These are phyloP conservation scores for Cygnus buccinator DNA, from an alignment of 2,113 vertebrate species.

Conservation along the genomic window DNA sequence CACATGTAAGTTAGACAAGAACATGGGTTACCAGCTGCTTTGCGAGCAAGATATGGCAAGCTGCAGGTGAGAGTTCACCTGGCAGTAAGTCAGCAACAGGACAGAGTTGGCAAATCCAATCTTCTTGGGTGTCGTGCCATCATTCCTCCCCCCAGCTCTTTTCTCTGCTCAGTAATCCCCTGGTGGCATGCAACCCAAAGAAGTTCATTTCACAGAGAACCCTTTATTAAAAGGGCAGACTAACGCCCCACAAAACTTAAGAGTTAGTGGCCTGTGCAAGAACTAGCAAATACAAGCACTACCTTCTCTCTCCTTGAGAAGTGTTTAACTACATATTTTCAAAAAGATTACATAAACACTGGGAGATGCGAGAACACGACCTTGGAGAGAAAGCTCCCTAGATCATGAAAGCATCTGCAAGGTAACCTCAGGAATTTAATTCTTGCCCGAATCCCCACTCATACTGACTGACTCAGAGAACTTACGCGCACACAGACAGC, in stretches of 20 bases:
- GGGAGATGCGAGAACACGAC: background rate
- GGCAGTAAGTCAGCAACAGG: background rate
- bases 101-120: background rate
- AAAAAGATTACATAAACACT: background rate
- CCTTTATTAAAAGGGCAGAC: background rate
- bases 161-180: background rate
- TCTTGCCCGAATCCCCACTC: background rate
- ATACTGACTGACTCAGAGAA: background rate
- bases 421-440: background rate
- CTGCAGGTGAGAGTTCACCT: background rate
- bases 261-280: background rate
- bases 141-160: background rate
- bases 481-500: background rate
- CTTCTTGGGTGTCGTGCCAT: background rate
- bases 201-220: background rate
- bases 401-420: background rate
- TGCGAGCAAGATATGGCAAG: background rate
- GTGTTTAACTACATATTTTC: background rate
- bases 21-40: background rate
- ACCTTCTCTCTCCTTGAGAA: background rate
- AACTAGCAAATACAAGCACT: background rate
- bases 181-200: background rate
- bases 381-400: background rate
- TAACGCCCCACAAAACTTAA: background rate
- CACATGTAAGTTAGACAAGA: background rate